phyloP scores from a whole-genome alignment of 2,797 vertebrate genomes.

The Coluber constrictor region DNA sequence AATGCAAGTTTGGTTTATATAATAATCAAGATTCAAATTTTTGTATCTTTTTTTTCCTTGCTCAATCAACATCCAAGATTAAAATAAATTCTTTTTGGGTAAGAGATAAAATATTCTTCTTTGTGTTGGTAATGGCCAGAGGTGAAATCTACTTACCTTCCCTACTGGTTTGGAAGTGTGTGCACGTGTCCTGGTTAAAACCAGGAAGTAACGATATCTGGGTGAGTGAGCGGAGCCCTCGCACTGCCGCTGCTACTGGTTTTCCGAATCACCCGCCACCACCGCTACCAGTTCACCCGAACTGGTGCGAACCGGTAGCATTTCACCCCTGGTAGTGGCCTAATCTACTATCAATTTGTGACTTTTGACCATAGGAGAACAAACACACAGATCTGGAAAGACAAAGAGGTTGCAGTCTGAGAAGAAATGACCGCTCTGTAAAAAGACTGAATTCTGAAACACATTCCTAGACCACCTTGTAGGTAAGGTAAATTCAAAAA shows the following conservation, averaged over 20 bases:
- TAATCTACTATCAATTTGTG: neutral
- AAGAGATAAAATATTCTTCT: neutral
- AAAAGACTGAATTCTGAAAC: neutral
- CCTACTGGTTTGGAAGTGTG: too few species aligned
- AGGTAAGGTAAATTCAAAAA: neutral
- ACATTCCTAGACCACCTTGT: neutral
- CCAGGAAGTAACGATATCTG: too few species aligned
- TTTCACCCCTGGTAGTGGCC: neutral
- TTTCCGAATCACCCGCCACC: too few species aligned
- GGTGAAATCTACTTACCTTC: too few species aligned
- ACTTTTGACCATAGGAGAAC: neutral
- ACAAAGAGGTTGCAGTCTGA: neutral
- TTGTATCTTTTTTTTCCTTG: neutral
- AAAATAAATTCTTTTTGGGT: neutral
- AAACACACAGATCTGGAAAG: neutral
- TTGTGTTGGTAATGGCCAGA: neutral
- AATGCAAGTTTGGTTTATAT: neutral
- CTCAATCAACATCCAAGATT: neutral
- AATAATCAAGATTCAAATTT: neutral
- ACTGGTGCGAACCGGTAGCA: too few species aligned
- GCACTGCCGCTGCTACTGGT: too few species aligned
- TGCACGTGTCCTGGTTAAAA: too few species aligned
- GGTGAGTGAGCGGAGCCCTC: too few species aligned
- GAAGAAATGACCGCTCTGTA: neutral
- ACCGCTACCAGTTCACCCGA: too few species aligned